phyloP scores from a whole-genome alignment of 53 echinoderm and acorn worm genomes.

The Mesocentrotus franciscanus region DNA sequence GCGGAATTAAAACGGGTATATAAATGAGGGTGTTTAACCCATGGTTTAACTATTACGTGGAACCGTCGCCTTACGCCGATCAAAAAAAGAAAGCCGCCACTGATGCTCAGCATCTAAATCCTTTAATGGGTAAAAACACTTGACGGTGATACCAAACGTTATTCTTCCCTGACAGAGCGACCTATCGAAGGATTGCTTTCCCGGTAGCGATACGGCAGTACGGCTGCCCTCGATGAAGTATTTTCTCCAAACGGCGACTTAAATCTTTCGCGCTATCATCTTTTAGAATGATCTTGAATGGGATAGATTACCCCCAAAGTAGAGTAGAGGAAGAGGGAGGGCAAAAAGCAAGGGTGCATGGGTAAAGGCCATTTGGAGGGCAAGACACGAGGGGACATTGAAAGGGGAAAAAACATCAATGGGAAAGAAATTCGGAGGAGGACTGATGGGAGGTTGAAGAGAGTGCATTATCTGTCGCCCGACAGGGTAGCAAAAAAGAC shows the following conservation, averaged over 20 bases:
- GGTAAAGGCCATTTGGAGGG: too few relatives aligned
- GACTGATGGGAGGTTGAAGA: background rate
- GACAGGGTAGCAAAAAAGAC: background rate
- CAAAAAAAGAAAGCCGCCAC: conserved; percentile 11
- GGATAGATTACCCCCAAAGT: background rate
- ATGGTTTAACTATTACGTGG: background rate
- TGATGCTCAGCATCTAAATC: conserved; percentile 37
- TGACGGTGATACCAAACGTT: conserved; percentile 12
- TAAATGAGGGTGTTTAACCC: conserved; percentile 49
- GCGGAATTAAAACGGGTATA: conserved; percentile 31
- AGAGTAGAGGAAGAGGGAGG: background rate
- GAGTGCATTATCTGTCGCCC: too few relatives aligned
- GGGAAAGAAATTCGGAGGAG: background rate
- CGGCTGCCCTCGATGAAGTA: background rate
- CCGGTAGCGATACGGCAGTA: background rate
- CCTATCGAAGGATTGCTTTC: conserved; percentile 26
- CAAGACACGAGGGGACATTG: too few relatives aligned
- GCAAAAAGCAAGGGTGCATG: background rate
- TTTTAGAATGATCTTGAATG: background rate
- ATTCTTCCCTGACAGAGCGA: conserved; percentile 33
- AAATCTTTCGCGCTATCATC: background rate
- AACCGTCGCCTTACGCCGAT: background rate
- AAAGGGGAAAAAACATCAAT: background rate
- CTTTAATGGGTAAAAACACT: conserved; percentile 63
- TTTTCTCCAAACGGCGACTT: background rate